phyloP scores from a whole-genome alignment of 2,113 vertebrate genomes.

The Boleophthalmus pectinirostris region DNA sequence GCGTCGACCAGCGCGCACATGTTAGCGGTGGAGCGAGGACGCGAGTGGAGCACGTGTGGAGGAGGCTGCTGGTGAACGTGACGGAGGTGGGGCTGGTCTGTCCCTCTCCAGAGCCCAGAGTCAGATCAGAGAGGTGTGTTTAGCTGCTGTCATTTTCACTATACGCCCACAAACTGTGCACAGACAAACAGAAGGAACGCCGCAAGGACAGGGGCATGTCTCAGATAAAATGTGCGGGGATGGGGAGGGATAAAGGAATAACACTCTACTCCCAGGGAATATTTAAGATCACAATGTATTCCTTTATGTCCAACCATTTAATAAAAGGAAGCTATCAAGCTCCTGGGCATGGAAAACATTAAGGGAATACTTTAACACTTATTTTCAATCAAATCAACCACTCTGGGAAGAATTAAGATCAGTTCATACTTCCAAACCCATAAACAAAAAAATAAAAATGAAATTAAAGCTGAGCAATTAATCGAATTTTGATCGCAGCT shows the following conservation, averaged over 20 bases:
- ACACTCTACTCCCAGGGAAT: background rate
- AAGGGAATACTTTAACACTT: too few relatives aligned
- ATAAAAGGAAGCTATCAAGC: too few relatives aligned
- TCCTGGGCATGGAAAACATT: too few relatives aligned
- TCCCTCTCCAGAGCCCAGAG: conserved; percentile 37
- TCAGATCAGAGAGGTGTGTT: conserved; percentile 45
- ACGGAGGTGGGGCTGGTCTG: conserved; percentile 34
- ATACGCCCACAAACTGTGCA: conserved; percentile 44
- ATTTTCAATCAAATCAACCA: too few relatives aligned
- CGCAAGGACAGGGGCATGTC: background rate
- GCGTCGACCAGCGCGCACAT: background rate
- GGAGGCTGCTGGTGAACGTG: conserved; percentile 36
- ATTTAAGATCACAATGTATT: too few relatives aligned
- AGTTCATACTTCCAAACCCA: too few relatives aligned
- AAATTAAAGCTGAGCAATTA: too few relatives aligned
- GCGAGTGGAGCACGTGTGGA: conserved; percentile 44
- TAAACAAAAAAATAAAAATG: too few relatives aligned
- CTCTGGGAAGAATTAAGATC: too few relatives aligned
- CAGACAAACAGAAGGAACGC: conserved; percentile 1
- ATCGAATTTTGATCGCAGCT: too few relatives aligned
- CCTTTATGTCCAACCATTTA: too few relatives aligned
- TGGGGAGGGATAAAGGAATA: background rate
- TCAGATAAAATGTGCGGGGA: background rate
- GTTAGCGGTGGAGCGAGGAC: conserved; percentile 12
- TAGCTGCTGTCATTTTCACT: conserved; percentile 57